Evolutionary conservation across 1,140 invertebrate species (phyloP).

Genomic region (Lethrus apterus): DNA sequence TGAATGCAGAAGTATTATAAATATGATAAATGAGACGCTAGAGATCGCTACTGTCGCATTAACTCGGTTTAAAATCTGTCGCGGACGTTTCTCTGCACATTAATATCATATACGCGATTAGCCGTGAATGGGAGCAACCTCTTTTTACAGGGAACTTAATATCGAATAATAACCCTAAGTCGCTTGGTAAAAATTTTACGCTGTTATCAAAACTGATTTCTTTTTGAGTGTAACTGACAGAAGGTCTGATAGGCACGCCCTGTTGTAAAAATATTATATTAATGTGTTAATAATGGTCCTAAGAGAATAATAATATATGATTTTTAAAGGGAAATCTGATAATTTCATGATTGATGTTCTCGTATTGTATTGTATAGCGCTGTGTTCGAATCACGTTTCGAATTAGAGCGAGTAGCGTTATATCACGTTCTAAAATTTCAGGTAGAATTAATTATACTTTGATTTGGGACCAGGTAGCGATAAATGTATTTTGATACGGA

Average conservation of each 20-base stretch:
- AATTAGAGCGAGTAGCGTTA: no score
- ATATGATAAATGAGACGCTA: constrained; percentile 35
- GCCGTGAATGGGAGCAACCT: constrained; percentile 35
- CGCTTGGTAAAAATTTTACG: constrained; percentile 13
- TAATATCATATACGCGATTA: constrained; percentile 40
- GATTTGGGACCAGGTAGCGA: no score
- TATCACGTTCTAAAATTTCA: constrained; percentile 1
- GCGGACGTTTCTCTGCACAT: constrained; percentile 36
- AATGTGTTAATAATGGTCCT: constrained; percentile 39
- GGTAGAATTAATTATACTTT: no score
- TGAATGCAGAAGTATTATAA: constrained; percentile 30
- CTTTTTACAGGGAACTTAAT: constrained; percentile 28
- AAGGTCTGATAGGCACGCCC: constrained; percentile 36
- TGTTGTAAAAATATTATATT: constrained; percentile 40
- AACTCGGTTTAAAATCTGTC: constrained; percentile 37
- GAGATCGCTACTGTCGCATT: constrained; percentile 37
- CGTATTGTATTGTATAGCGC: neutral
- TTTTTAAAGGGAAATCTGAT: constrained; percentile 31
- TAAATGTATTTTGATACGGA: no score
- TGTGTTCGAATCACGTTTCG: neutral
- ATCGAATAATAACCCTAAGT: constrained; percentile 18
- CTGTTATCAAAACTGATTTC: constrained; percentile 28
- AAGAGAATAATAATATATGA: constrained; percentile 34
- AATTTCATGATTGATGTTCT: constrained; percentile 30
- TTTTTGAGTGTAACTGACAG: constrained; percentile 32